Conservation (phyloP, 2,888 invertebrate species). For the Campopleginae sp. region DNA sequence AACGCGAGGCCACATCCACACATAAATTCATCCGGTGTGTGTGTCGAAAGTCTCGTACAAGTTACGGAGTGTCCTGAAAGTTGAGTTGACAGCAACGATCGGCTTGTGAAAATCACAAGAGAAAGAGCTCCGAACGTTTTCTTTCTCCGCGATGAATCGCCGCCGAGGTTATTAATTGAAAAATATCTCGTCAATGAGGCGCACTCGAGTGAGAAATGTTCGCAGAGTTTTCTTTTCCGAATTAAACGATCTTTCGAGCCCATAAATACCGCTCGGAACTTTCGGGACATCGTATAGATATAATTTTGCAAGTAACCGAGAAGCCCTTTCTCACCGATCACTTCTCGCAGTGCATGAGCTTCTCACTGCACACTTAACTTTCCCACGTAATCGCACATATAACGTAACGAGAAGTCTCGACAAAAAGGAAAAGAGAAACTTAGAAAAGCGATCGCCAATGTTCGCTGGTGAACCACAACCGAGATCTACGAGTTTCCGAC, state of each 20-base stretch:
- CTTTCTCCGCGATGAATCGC: background rate
- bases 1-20: constrained; percentile 24
- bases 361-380: constrained; percentile 67
- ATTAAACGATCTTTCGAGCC: background rate
- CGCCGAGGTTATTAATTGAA: background rate
- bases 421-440: constrained; percentile 32
- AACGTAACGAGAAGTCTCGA: constrained; percentile 40
- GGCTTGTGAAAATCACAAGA: background rate
- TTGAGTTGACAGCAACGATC: background rate
- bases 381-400: constrained; percentile 55
- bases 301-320: constrained; percentile 46
- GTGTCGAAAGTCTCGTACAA: constrained; percentile 17
- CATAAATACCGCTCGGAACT: background rate
- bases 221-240: background rate
- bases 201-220: background rate
- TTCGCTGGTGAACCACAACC: constrained; percentile 24
- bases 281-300: constrained; percentile 7
- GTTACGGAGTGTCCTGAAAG: constrained; percentile 30
- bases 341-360: constrained; percentile 26
- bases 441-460: constrained; percentile 47
- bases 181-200: background rate
- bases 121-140: background rate
- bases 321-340: constrained; percentile 42
- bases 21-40: constrained; percentile 20
- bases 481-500: constrained; percentile 53